Evolutionary conservation across 2,113 vertebrate genomes (phyloP).

Genomic region (Mastomys coucha): DNA sequence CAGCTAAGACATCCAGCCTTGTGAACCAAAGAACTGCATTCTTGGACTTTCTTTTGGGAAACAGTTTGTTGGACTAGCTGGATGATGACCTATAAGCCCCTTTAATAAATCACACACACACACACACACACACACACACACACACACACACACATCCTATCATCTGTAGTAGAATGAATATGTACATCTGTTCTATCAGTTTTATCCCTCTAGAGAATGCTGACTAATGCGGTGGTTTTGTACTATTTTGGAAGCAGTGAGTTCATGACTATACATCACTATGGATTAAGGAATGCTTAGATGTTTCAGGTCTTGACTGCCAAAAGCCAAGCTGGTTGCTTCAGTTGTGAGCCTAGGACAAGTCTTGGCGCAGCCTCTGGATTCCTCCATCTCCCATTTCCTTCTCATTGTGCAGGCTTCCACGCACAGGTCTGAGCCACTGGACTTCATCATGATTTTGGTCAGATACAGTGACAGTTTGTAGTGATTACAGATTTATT

Average conservation of each 20-base stretch:
- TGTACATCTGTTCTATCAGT: not conserved
- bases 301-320: constrained; percentile 42
- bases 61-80: not conserved
- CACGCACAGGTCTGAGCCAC: constrained; percentile 34
- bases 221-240: constrained; percentile 41
- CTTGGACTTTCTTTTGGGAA: not conserved
- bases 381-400: constrained; percentile 65
- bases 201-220: not conserved
- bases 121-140: not conserved
- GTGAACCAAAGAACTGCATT: not conserved
- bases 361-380: constrained; percentile 54
- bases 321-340: constrained; percentile 62
- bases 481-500: constrained; percentile 78
- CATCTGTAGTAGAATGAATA: not conserved
- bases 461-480: constrained; percentile 68
- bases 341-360: constrained; percentile 36
- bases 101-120: not conserved
- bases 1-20: not conserved
- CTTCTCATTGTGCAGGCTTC: constrained; percentile 56
- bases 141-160: not conserved
- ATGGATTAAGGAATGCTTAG: constrained; percentile 70
- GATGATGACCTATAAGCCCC: not conserved
- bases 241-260: constrained; percentile 70
- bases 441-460: constrained; percentile 68
- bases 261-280: constrained; percentile 69